Evolutionary conservation across 2,113 vertebrate genomes (phyloP), one percentile per base, ranked within the genome.

Genomic region (Mastomys natalensis): DNA sequence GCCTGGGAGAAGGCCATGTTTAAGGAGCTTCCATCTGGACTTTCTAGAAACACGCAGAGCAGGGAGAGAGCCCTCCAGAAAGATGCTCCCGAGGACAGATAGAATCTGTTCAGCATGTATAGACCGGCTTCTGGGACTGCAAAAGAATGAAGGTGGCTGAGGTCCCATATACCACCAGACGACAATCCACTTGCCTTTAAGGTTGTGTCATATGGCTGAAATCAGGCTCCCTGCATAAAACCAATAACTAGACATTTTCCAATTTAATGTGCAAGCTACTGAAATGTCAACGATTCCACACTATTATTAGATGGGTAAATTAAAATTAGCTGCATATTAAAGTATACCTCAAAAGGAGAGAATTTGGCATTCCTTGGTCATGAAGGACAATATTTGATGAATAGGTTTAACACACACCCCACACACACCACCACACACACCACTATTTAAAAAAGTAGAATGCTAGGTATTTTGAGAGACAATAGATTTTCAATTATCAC

Each of bases 311-410:
- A 43, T 45, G 64, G 62, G 43, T 37, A 58, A 84, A 15, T 22
- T 76, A 81, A 96, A 95, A 76, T 77, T 89, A 94, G 73, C 48
- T 84, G 81, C 87, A 66, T 70, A 89, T 89, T 88, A 95, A 95
- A 90, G 81, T 81, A 51, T 0, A 77, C 1, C 31, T 88, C 87
- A 48, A 89, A 12, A 51, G 17, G 70, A 45, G 64, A 43, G 53
- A 95, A n/a, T 87, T 80, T 76, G 43, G 45, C 17, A 94, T 43
- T 96, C 37, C 73, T 95, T 77, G 58, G 34, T 78, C 81, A 76
- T 93, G 70, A 95, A 94, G 89, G 89, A 87, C 24, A 76, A 19
- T 89, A 77, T 93, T 48, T 95, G 92, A 94, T 55, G 55, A 95
- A 53, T 45, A 87, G 12, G 62, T 96, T 72, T 48, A 51, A 78